Conservation (phyloP, 2,888 invertebrate genomes). For the Orthosia gothica region DNA sequence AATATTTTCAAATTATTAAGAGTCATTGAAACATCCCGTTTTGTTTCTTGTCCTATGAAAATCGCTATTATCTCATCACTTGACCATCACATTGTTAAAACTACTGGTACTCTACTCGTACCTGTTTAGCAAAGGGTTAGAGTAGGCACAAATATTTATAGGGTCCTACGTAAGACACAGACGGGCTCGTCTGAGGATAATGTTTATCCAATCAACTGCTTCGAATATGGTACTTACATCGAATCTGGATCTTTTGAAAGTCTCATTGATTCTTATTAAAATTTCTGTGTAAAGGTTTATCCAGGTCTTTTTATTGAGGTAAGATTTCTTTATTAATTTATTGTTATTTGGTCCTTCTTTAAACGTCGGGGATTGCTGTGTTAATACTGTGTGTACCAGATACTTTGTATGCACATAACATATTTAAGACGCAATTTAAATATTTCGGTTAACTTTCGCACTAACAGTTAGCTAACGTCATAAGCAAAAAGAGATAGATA, state of each 20-base stretch:
- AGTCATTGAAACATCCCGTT: too few species aligned
- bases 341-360: too few species aligned
- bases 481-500: too few species aligned
- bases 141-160: neutral
- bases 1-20: too few species aligned
- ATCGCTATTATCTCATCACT: neutral
- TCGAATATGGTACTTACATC: neutral
- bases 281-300: neutral
- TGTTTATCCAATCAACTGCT: constrained; percentile 14
- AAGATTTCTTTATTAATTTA: too few species aligned
- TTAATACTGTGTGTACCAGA: too few species aligned
- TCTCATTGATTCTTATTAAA: neutral
- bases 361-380: too few species aligned
- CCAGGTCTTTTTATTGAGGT: too few species aligned
- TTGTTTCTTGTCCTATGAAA: neutral
- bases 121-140: constrained; percentile 7
- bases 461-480: too few species aligned
- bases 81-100: neutral
- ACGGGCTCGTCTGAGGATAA: neutral
- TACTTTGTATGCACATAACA: too few species aligned
- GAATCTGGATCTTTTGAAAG: neutral
- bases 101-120: neutral
- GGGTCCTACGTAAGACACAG: neutral
- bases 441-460: too few species aligned
- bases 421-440: too few species aligned